phyloP scores from a whole-genome alignment of 2,113 vertebrate genomes.

The Labrus mixtus region DNA sequence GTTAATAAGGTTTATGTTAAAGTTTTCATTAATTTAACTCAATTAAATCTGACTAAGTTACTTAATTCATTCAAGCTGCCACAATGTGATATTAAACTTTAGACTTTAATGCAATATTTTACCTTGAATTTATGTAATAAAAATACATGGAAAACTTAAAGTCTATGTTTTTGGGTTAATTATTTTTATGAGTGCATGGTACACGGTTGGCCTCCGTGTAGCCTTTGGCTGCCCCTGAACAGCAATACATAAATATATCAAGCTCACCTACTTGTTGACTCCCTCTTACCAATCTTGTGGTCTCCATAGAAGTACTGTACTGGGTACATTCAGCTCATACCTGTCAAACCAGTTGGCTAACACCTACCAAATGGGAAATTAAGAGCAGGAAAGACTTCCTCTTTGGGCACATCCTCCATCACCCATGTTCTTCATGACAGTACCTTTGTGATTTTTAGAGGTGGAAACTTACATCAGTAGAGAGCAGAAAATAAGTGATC shows the following conservation, averaged over 20 bases:
- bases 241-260: conserved; percentile 15
- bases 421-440: conserved; percentile 18
- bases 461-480: neutral
- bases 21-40: no score
- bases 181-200: no score
- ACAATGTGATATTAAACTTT: no score
- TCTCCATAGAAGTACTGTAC: neutral
- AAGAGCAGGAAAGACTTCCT: conserved; percentile 26
- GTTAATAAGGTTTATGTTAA: no score
- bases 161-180: no score
- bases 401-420: conserved; percentile 8
- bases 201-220: neutral
- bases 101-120: no score
- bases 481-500: neutral
- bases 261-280: conserved; percentile 4
- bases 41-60: no score
- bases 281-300: neutral
- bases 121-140: no score
- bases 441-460: neutral
- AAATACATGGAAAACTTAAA: no score
- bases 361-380: conserved; percentile 30
- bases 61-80: no score
- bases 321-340: neutral
- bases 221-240: neutral
- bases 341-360: conserved; percentile 19